These are phyloP conservation scores for Hystrix brachyura DNA, from an alignment of 2,113 vertebrate genomes.

Conservation along the genomic window DNA sequence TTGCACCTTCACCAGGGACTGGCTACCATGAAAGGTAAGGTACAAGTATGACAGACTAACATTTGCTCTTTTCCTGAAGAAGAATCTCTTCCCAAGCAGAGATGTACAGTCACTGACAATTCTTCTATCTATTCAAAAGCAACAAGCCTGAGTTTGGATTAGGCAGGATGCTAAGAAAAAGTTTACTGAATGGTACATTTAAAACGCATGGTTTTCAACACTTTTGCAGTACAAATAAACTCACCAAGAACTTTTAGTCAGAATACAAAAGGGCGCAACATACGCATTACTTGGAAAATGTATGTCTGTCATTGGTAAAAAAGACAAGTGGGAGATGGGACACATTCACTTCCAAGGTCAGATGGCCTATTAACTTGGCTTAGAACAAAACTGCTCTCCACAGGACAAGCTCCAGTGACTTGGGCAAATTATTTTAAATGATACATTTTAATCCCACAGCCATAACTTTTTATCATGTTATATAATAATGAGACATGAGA, in stretches of 20 bases:
- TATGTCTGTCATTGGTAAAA: neutral
- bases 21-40: neutral
- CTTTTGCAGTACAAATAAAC: neutral
- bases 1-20: neutral
- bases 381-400: constrained; percentile 27
- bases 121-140: constrained; percentile 13
- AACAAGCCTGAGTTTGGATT: neutral
- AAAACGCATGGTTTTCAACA: constrained; percentile 27
- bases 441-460: constrained; percentile 68
- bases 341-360: constrained; percentile 55
- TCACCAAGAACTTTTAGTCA: neutral
- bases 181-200: neutral
- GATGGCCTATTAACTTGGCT: constrained; percentile 3
- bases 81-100: neutral
- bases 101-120: neutral
- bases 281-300: neutral
- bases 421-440: constrained; percentile 52
- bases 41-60: neutral
- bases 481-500: constrained; percentile 16
- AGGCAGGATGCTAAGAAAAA: neutral
- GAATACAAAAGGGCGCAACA: neutral
- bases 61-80: neutral
- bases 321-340: neutral
- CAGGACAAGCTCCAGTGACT: neutral
- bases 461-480: constrained; percentile 41